Percentiles rank a stretch among this genome's conserved stretches.
These are phyloP conservation scores for Dascillus cervinus DNA, from an alignment of 2,888 invertebrate species.

Conservation along the genomic window DNA sequence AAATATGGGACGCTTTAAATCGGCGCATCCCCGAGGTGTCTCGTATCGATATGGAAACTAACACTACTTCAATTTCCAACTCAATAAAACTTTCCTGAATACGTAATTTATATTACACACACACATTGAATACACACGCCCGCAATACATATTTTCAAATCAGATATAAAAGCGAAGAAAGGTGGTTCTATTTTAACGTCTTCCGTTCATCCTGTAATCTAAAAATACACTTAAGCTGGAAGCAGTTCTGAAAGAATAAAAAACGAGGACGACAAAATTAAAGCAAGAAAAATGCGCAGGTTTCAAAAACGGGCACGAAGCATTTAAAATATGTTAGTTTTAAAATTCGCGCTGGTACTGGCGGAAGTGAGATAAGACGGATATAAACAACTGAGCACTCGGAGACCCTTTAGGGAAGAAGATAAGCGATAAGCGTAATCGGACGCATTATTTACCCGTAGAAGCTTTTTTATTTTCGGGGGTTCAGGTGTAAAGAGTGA, in stretches of 20 bases:
- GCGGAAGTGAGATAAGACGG: conserved; percentile 32
- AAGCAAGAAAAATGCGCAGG: conserved; percentile 15
- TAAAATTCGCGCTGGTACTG: conserved; percentile 26
- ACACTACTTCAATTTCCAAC: conserved; percentile 35
- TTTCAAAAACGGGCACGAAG: conserved; percentile 17
- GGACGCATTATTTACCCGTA: conserved; percentile 35
- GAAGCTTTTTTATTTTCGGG: conserved; percentile 23
- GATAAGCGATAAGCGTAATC: conserved; percentile 39
- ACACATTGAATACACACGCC: no score
- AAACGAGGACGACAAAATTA: conserved; percentile 15
- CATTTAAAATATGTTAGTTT: conserved; percentile 20
- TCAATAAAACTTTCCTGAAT: conserved; percentile 34
- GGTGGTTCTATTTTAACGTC: conserved; percentile 10
- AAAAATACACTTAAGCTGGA: conserved; percentile 6
- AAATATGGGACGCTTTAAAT: no score
- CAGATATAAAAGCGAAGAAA: neutral
- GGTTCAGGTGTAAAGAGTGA: conserved; percentile 24
- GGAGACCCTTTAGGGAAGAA: conserved; percentile 21
- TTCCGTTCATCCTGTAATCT: conserved; percentile 6
- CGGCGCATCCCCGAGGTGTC: no score
- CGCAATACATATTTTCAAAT: no score
- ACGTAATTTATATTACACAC: conserved; percentile 19
- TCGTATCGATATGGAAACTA: conserved; percentile 27
- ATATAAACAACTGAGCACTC: conserved; percentile 31
- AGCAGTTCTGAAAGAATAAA: conserved; percentile 5